Conservation (phyloP, 2,797 vertebrate genomes). For the Synaphobranchus kaupii region DNA sequence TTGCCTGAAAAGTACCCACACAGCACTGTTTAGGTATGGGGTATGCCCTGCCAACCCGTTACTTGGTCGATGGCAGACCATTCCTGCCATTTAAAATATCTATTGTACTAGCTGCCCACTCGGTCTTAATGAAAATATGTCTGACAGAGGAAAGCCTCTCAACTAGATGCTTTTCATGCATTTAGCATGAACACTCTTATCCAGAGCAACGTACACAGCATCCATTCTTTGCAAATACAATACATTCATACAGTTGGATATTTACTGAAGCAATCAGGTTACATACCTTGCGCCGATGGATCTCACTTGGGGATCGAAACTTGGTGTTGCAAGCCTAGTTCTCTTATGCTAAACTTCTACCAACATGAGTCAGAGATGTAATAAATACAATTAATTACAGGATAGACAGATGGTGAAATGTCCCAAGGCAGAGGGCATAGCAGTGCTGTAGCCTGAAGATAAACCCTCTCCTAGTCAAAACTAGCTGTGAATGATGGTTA, state of each 20-base stretch:
- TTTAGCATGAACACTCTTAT: not conserved
- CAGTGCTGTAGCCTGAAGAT: not conserved
- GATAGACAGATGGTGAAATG: not conserved
- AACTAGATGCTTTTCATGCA: not conserved
- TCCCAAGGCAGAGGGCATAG: not conserved
- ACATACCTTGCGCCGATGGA: not conserved
- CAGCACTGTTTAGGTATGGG: not conserved
- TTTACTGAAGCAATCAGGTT: not conserved
- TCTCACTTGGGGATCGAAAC: not conserved
- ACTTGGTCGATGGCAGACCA: not conserved
- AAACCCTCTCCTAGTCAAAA: not conserved
- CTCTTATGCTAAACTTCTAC: not conserved
- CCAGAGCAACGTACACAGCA: not conserved
- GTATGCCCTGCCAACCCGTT: not conserved
- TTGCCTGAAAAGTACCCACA: not conserved
- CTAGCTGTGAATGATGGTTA: conserved; percentile 3
- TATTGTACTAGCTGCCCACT: not conserved
- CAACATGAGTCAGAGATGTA: not conserved
- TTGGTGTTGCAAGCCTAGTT: not conserved
- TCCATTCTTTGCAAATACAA: not conserved
- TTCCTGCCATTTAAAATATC: not conserved
- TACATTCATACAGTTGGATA: not conserved
- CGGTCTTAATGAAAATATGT: not conserved
- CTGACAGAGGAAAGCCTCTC: not conserved
- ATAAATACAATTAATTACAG: not conserved